Evolutionary conservation across 2,113 vertebrate species (phyloP).

Genomic region (Brienomyrus brachyistius): DNA sequence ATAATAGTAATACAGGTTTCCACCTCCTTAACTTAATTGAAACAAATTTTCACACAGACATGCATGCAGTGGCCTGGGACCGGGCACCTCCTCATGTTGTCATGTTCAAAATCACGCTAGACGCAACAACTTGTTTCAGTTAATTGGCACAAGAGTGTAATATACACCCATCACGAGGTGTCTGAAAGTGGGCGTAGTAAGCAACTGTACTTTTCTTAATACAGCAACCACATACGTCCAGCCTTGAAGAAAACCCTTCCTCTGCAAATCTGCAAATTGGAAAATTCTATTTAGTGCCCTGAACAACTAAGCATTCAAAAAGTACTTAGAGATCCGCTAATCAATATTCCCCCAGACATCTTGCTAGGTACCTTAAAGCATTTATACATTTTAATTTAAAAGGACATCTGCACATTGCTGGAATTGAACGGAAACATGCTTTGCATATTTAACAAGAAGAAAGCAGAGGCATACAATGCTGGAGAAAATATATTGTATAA

Average conservation of each 20-base stretch:
- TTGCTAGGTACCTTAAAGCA: background rate
- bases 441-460: background rate
- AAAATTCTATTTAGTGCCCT: background rate
- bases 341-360: background rate
- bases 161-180: background rate
- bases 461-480: background rate
- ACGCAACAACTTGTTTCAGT: background rate
- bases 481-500: background rate
- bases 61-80: background rate
- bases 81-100: background rate
- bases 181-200: background rate
- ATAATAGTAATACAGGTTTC: background rate
- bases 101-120: background rate
- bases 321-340: background rate
- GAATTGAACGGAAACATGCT: background rate
- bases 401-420: background rate
- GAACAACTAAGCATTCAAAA: background rate
- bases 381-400: background rate
- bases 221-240: background rate
- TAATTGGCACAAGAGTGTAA: background rate
- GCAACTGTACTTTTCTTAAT: background rate
- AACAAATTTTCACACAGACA: background rate
- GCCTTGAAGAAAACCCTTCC: background rate
- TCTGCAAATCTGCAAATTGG: background rate
- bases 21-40: background rate